Evolutionary conservation across 2,113 vertebrate species (phyloP), one percentile per base, ranked within the genome.

Genomic region (Pachypanchax playfairii): DNA sequence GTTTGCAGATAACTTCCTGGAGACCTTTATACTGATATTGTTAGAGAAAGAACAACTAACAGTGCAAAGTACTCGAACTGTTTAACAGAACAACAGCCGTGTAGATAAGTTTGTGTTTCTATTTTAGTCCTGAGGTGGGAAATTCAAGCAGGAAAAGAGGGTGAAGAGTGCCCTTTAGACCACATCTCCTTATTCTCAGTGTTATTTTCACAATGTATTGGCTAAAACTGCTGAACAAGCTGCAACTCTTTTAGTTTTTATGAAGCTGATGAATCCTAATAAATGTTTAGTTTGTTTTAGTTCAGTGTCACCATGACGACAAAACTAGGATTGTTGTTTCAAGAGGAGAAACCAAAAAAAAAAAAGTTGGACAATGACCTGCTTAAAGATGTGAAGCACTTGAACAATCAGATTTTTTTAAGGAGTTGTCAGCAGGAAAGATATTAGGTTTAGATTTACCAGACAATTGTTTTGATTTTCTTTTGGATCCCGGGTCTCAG

Each of bases 21-120:
- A 43, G 43, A 69, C 24, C 24, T 73, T 75, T 84, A 46, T 52
- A 44, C 63, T 43, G 51, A 67, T 39, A 52, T 39, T 56, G 51
- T 53, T 62, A 13, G 55, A 65, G 28, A 39, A 15, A 44, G 58
- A 84, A 65, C 60, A 84, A 74, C 54, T 26, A 78, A 56, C 65
- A 70, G 22, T 63, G 18, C 39, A 51, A 51, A 65, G 48, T 41
- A 21, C 25, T 20, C 4, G 42, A 28, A 44, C 38, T 15, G 4
- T 64, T 41, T 11, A 36, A 56, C 51, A 49, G 42, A 12, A 1
- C 20, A 52, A 61, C 39, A 13, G 14, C n/a, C 50, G 56, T 53
- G 42, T 24, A 8, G 22, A 2, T 21, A n/a, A 41, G n/a, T 22
- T 9, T 14, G 9, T 46, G 13, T 58, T 44, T 15, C 11, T 18